Evolutionary conservation across 2,113 vertebrate species (phyloP).

Genomic region (Protobothrops flavoviridis): DNA sequence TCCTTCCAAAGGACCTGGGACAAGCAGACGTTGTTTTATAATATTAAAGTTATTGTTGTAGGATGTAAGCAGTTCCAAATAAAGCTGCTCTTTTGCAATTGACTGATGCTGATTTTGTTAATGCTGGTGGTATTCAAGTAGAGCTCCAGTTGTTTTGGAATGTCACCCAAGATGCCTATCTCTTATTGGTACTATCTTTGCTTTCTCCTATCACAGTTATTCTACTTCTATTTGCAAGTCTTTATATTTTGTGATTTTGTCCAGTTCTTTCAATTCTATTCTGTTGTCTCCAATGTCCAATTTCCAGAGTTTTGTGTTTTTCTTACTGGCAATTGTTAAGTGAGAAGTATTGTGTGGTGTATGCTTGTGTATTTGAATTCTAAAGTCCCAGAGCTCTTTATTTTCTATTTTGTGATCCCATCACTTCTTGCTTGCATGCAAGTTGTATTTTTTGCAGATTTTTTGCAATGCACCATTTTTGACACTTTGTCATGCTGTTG

Average conservation of each 20-base stretch:
- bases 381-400: not conserved
- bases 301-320: not conserved
- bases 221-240: not conserved
- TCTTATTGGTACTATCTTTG: not conserved
- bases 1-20: not conserved
- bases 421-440: not conserved
- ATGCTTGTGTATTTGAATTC: not conserved
- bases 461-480: not conserved
- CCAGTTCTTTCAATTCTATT: not conserved
- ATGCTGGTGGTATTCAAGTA: not conserved
- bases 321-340: not conserved
- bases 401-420: not conserved
- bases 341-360: not conserved
- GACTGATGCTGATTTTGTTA: not conserved
- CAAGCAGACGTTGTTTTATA: not conserved
- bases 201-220: not conserved
- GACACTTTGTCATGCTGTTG: not conserved
- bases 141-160: not conserved
- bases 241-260: not conserved
- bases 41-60: not conserved
- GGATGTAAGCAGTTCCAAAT: not conserved
- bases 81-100: not conserved
- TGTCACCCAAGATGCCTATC: not conserved
- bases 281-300: not conserved
- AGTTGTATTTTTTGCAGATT: not conserved